phyloP scores from a whole-genome alignment of 2,113 vertebrate genomes.

The Anas platyrhynchos region DNA sequence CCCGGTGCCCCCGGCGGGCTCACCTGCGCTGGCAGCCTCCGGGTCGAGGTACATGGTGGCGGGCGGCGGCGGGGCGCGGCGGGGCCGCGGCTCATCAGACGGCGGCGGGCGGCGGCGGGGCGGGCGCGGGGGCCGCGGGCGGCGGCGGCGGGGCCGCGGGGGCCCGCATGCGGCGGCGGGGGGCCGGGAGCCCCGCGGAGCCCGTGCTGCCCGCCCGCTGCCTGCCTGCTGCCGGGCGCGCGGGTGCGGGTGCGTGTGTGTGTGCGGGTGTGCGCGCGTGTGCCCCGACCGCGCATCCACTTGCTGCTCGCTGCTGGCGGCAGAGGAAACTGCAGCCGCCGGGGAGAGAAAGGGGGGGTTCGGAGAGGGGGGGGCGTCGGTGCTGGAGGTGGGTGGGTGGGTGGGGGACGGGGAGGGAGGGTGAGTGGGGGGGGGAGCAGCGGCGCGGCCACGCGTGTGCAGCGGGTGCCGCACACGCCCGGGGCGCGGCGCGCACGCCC shows the following conservation, averaged over 20 bases:
- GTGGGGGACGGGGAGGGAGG: no score
- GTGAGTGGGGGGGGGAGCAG: background rate
- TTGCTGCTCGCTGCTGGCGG: conserved; percentile 62
- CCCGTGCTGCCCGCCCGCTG: background rate
- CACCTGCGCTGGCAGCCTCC: conserved; percentile 55
- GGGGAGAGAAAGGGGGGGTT: no score
- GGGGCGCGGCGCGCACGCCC: no score
- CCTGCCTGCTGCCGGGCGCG: background rate
- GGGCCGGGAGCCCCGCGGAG: background rate
- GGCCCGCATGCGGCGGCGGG: background rate
- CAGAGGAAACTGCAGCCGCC: conserved; percentile 31
- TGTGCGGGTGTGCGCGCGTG: background rate
- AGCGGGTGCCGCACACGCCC: no score
- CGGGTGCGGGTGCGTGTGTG: background rate
- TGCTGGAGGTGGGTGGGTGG: no score
- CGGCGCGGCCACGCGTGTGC: background rate
- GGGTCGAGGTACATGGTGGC: conserved; percentile 55
- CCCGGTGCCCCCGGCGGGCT: background rate
- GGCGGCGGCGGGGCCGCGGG: background rate
- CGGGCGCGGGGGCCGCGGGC: background rate
- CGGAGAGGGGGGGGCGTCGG: no score
- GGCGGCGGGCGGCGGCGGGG: background rate
- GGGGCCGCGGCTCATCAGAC: conserved; percentile 14
- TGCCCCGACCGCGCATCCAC: background rate
- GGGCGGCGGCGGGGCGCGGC: background rate